Evolutionary conservation across 2,797 vertebrate species (phyloP).

Genomic region (Neosalanx taihuensis): DNA sequence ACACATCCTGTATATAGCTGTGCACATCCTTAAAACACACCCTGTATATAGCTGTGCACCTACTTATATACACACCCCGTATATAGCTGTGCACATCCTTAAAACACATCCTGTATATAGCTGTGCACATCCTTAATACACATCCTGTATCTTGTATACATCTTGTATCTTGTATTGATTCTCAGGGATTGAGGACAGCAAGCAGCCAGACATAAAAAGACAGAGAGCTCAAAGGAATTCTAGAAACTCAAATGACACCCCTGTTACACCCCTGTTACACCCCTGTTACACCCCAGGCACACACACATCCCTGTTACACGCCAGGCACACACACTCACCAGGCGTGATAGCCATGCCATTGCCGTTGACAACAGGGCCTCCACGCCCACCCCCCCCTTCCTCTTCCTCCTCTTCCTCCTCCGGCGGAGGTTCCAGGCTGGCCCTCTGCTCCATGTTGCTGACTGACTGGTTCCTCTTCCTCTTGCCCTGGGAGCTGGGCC

Average conservation of each 20-base stretch:
- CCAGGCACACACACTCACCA: conserved; percentile 71
- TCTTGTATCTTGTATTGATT: not conserved
- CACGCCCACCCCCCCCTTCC: too few species aligned
- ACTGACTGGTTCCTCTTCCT: conserved; percentile 98
- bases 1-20: not conserved
- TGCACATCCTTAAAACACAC: not conserved
- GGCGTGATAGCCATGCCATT: conserved; percentile 91
- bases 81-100: not conserved
- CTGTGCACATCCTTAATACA: not conserved
- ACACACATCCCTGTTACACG: conserved; percentile 1
- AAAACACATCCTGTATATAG: not conserved
- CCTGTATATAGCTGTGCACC: not conserved
- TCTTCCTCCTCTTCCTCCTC: conserved; percentile 84
- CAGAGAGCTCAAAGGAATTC: not conserved
- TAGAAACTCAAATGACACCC: not conserved
- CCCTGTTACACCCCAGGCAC: not conserved
- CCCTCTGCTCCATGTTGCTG: conserved; percentile 98
- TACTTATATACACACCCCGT: not conserved
- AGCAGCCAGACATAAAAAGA: not conserved
- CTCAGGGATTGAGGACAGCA: not conserved
- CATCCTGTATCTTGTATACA: too few species aligned
- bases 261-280: not conserved
- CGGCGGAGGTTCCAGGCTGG: conserved; percentile 87
- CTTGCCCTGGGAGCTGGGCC: conserved; percentile 96
- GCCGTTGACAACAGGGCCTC: conserved; percentile 89